Evolutionary conservation across 30 jellyfish, hydroid and myxozoan species (phyloP).

Genomic region (Aurelia sp.): DNA sequence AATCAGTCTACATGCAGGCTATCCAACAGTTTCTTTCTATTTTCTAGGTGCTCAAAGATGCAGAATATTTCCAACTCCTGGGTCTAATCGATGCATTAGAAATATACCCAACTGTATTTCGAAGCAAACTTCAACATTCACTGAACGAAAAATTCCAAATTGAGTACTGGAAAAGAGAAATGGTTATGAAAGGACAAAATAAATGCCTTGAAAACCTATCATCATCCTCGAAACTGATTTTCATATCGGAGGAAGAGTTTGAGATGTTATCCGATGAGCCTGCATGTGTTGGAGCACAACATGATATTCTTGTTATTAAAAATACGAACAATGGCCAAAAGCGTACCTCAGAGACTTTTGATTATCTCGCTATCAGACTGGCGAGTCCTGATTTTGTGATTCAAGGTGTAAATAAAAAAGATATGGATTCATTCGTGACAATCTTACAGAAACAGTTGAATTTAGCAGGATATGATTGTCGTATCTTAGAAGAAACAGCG

Average conservation of each 20-base stretch:
- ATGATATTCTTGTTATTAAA: slow-evolving; percentile 54
- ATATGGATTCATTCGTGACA: slow-evolving; percentile 51
- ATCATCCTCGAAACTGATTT: slow-evolving; percentile 16
- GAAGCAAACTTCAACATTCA: slow-evolving; percentile 26
- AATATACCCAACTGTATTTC: slow-evolving; percentile 60
- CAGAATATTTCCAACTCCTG: slow-evolving; percentile 72
- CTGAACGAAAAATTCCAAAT: slow-evolving; percentile 40
- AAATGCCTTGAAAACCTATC: slow-evolving; percentile 45
- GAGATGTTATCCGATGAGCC: slow-evolving; percentile 32
- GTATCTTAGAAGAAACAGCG: slow-evolving; percentile 40
- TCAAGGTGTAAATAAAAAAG: slow-evolving; percentile 25
- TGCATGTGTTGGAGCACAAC: slow-evolving; percentile 63
- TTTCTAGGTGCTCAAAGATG: slow-evolving; percentile 70
- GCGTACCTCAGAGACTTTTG: slow-evolving; percentile 41
- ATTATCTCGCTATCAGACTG: slow-evolving; percentile 28
- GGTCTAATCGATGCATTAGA: slow-evolving; percentile 72
- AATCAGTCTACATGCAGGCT: too few relatives aligned
- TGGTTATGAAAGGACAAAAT: slow-evolving; percentile 42
- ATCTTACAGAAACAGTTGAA: slow-evolving; percentile 25
- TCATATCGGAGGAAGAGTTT: slow-evolving; percentile 42
- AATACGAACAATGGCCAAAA: slow-evolving; percentile 32
- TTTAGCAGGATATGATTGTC: slow-evolving; percentile 37
- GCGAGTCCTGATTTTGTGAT: slow-evolving; percentile 36
- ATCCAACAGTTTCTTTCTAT: too few relatives aligned
- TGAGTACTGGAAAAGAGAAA: slow-evolving; percentile 55